Conservation (phyloP, 2,888 invertebrate genomes). For the Drosophila fulvimacula region DNA sequence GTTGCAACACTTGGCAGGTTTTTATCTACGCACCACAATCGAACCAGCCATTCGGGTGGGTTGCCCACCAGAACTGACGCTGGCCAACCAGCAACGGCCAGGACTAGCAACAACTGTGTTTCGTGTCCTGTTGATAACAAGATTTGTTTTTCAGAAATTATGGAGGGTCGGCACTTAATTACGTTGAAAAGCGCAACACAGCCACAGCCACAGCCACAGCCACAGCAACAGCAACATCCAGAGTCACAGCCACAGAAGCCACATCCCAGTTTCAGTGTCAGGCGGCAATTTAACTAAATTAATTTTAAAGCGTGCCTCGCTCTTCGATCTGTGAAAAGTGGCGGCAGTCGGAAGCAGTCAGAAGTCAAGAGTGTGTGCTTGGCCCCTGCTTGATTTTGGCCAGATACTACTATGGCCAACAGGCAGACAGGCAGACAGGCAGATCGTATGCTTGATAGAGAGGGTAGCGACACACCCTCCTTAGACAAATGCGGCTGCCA, state of each 20-base stretch:
- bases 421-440: conserved; percentile 8
- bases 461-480: conserved; percentile 44
- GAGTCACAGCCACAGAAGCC: conserved; percentile 48
- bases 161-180: conserved; percentile 70
- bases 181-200: conserved; percentile 75
- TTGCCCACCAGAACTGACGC: conserved; percentile 7
- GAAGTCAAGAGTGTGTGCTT: conserved; percentile 59
- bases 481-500: conserved; percentile 65
- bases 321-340: conserved; percentile 58
- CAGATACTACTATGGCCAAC: conserved; percentile 43
- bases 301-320: conserved; percentile 75
- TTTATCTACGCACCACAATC: conserved; percentile 80
- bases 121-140: conserved; percentile 79
- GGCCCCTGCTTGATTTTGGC: conserved; percentile 62
- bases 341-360: conserved; percentile 45
- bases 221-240: conserved; percentile 49
- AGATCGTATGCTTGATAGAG: conserved; percentile 2
- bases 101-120: conserved; percentile 55
- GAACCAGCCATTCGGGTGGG: conserved; percentile 27
- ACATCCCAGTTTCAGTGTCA: conserved; percentile 9
- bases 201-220: conserved; percentile 55
- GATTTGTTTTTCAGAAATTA: conserved; percentile 76
- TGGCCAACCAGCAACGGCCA: conserved; percentile 33
- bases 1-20: conserved; percentile 81
- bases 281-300: conserved; percentile 75